Conservation (phyloP, 23 tunicate genomes). For the Oikopleura vanhoeffeni region DNA sequence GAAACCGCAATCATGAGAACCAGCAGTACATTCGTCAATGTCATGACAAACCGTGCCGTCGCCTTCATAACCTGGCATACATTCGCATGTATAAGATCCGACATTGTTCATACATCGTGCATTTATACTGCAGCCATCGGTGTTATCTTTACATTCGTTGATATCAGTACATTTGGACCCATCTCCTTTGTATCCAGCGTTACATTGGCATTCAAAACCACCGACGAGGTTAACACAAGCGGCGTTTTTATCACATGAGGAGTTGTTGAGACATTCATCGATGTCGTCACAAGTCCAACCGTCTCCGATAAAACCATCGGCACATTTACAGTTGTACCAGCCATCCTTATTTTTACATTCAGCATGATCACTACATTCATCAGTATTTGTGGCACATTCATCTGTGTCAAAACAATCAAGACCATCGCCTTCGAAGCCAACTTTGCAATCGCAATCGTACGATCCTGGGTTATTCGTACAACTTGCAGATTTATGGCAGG, state of each 20-base stretch:
- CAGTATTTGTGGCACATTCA: not conserved
- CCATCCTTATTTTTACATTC: not conserved
- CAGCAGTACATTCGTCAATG: not conserved
- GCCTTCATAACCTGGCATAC: not conserved
- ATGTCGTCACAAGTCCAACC: not conserved
- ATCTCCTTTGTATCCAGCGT: not conserved
- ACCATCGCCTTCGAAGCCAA: not conserved
- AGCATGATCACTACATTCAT: not conserved
- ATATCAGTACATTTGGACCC: not conserved
- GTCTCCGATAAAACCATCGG: not conserved
- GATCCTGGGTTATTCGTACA: not conserved
- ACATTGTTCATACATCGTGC: not conserved
- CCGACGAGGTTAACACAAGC: not conserved
- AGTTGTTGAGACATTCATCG: not conserved
- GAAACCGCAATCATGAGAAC: not conserved
- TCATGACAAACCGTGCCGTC: not conserved
- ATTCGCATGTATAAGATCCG: not conserved
- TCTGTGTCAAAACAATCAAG: not conserved
- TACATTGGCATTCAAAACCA: not conserved
- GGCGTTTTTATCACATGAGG: not conserved
- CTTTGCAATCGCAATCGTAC: not conserved
- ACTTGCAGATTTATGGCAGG: not conserved
- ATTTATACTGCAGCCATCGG: not conserved
- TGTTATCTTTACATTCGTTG: not conserved
- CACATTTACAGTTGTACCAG: not conserved